A percentile compares a stretch with the other conserved stretches of the same genome.
phyloP scores from a whole-genome alignment of 2,113 vertebrate genomes.

The Sander lucioperca region DNA sequence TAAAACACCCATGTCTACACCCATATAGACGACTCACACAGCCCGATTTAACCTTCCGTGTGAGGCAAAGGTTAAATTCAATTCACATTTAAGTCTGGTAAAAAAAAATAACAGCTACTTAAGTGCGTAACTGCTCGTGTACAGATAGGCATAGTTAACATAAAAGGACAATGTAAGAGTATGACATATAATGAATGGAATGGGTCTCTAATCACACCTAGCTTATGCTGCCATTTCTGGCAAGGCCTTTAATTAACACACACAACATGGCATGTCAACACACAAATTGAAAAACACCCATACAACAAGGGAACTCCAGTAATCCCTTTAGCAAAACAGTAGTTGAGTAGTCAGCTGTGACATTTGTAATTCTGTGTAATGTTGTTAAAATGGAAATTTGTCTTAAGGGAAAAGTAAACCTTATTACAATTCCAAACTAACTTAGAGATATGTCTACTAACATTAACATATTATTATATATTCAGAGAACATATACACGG shows the following conservation, averaged over 20 bases:
- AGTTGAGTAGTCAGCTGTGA: not conserved
- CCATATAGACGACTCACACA: not conserved
- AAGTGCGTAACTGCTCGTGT: slow-evolving; percentile 11
- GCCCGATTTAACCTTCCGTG: slow-evolving; percentile 8
- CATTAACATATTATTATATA: not conserved
- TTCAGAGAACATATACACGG: not conserved
- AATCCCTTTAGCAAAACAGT: not conserved
- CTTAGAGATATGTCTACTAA: not conserved
- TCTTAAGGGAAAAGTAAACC: not conserved
- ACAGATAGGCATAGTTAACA: slow-evolving; percentile 17
- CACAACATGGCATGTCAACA: slow-evolving; percentile 20
- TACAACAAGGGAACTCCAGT: not conserved
- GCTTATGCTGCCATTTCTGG: slow-evolving; percentile 9
- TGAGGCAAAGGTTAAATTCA: slow-evolving; percentile 30
- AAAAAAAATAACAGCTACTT: not conserved
- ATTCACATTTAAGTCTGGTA: not conserved
- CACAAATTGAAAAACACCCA: slow-evolving; percentile 24
- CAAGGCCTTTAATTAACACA: slow-evolving; percentile 49
- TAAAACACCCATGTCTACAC: slow-evolving; percentile 24
- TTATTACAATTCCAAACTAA: not conserved
- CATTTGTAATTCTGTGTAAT: not conserved
- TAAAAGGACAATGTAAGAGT: not conserved
- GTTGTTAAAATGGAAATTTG: not conserved
- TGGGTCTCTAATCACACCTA: slow-evolving; percentile 41
- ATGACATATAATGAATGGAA: slow-evolving; percentile 34